Percentiles rank a stretch among this genome's conserved stretches.
Evolutionary conservation across 2,888 invertebrate genomes (phyloP).

Genomic region (Bimastos eiseni): DNA sequence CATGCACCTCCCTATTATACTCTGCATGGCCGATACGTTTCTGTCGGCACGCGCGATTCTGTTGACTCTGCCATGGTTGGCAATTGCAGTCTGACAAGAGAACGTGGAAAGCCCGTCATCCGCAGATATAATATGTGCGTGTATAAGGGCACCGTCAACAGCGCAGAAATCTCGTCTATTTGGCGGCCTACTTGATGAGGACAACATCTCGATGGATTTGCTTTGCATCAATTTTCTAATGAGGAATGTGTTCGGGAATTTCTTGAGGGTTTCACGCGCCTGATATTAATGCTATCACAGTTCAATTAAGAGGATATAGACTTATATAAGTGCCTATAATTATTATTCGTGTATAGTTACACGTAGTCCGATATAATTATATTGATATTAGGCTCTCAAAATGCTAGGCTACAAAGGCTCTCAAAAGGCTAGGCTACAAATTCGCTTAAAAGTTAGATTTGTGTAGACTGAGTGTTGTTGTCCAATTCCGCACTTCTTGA

Average conservation of each 20-base stretch:
- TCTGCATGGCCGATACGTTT: neutral
- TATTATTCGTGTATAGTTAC: neutral
- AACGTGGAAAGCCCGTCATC: neutral
- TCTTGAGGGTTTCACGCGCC: neutral
- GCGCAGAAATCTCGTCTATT: neutral
- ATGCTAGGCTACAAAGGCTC: too few relatives aligned
- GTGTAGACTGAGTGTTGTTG: too few relatives aligned
- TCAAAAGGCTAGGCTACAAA: too few relatives aligned
- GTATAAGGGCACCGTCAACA: neutral
- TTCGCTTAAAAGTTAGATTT: too few relatives aligned
- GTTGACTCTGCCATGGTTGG: neutral
- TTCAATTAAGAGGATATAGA: neutral
- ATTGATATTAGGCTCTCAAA: too few relatives aligned
- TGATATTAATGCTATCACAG: neutral
- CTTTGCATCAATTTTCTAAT: constrained; percentile 2
- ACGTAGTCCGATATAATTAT: too few relatives aligned
- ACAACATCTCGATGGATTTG: neutral
- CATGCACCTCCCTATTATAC: neutral
- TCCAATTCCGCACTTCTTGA: too few relatives aligned
- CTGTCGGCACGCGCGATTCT: neutral
- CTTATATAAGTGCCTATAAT: neutral
- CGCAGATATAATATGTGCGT: neutral
- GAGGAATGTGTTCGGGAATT: neutral
- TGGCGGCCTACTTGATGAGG: too few relatives aligned
- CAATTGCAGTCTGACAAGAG: neutral